Percentiles rank a stretch among this genome's conserved stretches.
Conservation (phyloP, 2,888 invertebrate species). For the Ormyrus thymus region DNA sequence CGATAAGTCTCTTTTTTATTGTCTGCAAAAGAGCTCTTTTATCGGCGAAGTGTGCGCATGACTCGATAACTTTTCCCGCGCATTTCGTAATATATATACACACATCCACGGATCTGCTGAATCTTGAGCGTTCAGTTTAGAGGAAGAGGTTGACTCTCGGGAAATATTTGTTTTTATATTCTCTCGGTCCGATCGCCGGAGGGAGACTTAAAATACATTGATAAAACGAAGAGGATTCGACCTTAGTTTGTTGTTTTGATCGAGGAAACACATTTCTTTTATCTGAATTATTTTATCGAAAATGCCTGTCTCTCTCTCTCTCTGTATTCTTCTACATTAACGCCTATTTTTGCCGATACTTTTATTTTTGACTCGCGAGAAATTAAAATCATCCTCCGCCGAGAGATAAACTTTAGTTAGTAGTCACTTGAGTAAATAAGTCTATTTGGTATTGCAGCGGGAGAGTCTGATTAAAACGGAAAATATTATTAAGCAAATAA, state of each 20-base stretch:
- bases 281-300: too few species aligned
- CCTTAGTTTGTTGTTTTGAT: not conserved
- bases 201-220: not conserved
- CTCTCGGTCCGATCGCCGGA: not conserved
- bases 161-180: constrained; percentile 3
- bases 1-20: constrained; percentile 24
- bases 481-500: too few species aligned
- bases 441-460: too few species aligned
- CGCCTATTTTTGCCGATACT: not conserved
- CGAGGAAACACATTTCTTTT: too few species aligned
- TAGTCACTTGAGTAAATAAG: too few species aligned
- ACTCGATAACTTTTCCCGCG: not conserved
- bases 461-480: too few species aligned
- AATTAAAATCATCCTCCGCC: not conserved
- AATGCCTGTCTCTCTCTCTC: not conserved
- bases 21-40: constrained; percentile 19
- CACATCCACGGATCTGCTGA: not conserved
- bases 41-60: not conserved
- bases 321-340: not conserved
- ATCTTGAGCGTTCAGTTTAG: too few species aligned
- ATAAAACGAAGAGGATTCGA: constrained; percentile 4
- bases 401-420: too few species aligned
- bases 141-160: not conserved
- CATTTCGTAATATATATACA: constrained; percentile 16
- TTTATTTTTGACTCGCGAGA: not conserved